A percentile compares a stretch with the other conserved stretches of the same genome.
phyloP scores from a whole-genome alignment of 2,888 invertebrate genomes.

The Orchestes rusci region DNA sequence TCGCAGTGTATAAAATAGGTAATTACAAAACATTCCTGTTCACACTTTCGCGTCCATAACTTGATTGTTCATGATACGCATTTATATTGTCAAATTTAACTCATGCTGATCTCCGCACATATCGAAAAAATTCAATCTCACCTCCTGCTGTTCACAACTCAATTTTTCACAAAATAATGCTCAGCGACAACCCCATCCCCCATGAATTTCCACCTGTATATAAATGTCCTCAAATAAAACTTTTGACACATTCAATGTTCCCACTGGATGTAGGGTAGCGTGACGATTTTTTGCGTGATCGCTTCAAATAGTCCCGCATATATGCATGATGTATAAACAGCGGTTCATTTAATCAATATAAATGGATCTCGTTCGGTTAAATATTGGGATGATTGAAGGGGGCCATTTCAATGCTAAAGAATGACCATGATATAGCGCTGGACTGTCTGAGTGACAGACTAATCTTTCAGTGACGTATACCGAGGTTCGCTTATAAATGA shows the following conservation, averaged over 20 bases:
- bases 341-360: slow-evolving; percentile 30
- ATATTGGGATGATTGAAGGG: slow-evolving; percentile 31
- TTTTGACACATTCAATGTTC: slow-evolving; percentile 8
- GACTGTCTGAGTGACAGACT: slow-evolving; percentile 42
- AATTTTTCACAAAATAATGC: too few relatives aligned
- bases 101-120: too few relatives aligned
- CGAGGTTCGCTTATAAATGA: slow-evolving; percentile 43
- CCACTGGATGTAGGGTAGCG: slow-evolving; percentile 4
- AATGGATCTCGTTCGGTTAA: slow-evolving; percentile 29
- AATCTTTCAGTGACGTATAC: slow-evolving; percentile 43
- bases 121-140: too few relatives aligned
- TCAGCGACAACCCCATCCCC: too few relatives aligned
- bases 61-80: too few relatives aligned
- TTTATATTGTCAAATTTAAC: too few relatives aligned
- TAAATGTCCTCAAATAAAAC: too few relatives aligned
- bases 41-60: too few relatives aligned
- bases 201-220: too few relatives aligned
- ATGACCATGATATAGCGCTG: slow-evolving; percentile 37
- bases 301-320: slow-evolving; percentile 17
- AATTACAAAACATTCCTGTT: too few relatives aligned
- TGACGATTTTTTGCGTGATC: slow-evolving; percentile 9
- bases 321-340: background rate
- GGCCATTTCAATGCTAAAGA: slow-evolving; percentile 30
- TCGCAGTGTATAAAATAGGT: too few relatives aligned
- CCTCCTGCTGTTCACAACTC: too few relatives aligned